A percentile compares a stretch with the other conserved stretches of the same genome.
Evolutionary conservation across 2,797 vertebrate species (phyloP).

Genomic region (Liasis olivaceus): DNA sequence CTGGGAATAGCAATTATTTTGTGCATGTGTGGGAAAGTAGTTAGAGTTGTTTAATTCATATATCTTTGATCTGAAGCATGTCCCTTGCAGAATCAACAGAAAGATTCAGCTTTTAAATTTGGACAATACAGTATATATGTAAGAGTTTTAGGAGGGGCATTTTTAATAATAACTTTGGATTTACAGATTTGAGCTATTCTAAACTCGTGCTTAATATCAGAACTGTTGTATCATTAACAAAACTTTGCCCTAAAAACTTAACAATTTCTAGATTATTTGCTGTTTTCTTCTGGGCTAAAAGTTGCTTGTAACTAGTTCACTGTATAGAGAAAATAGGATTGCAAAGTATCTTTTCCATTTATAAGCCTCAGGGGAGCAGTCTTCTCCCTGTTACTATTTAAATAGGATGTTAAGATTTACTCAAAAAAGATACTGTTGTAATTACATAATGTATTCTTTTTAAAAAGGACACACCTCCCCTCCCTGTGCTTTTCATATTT

Average conservation of each 20-base stretch:
- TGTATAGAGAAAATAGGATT: neutral
- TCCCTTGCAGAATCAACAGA: constrained; percentile 52
- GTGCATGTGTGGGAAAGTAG: constrained; percentile 32
- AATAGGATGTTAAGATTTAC: constrained; percentile 24
- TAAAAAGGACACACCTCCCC: constrained; percentile 34
- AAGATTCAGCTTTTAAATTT: constrained; percentile 40
- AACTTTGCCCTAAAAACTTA: constrained; percentile 45
- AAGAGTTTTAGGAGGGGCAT: constrained; percentile 38
- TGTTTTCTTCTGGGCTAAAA: constrained; percentile 5
- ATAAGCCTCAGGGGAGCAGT: constrained; percentile 14
- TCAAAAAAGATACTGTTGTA: constrained; percentile 8
- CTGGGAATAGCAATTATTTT: neutral
- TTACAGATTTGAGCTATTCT: constrained; percentile 20
- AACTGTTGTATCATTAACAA: constrained; percentile 47
- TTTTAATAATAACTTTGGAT: constrained; percentile 18
- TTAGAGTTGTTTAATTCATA: constrained; percentile 60
- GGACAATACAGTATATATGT: constrained; percentile 29
- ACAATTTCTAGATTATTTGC: constrained; percentile 36
- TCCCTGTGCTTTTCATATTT: constrained; percentile 61
- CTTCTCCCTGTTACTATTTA: constrained; percentile 32
- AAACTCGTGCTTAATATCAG: constrained; percentile 26
- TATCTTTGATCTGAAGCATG: constrained; percentile 40
- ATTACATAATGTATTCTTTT: constrained; percentile 8
- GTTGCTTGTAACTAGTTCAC: neutral
- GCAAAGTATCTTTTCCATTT: neutral